Conservation (phyloP, 2,113 vertebrate species). For the Galemys pyrenaicus region DNA sequence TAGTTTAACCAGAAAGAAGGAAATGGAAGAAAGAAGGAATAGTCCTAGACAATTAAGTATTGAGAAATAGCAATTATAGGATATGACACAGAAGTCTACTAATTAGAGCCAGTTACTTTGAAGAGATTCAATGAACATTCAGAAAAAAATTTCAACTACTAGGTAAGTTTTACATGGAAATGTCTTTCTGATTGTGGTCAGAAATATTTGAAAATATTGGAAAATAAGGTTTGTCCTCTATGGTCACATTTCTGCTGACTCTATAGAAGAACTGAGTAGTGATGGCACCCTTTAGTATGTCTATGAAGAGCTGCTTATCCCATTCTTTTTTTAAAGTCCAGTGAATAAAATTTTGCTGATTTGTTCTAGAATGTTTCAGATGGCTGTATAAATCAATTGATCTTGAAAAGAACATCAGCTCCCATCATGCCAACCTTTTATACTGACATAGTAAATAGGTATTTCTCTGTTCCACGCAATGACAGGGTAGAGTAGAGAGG, state of each 20-base stretch:
- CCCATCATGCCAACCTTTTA: neutral
- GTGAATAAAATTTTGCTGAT: neutral
- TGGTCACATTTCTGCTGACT: neutral
- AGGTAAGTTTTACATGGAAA: neutral
- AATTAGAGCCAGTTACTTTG: neutral
- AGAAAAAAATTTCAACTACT: neutral
- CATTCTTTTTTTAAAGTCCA: neutral
- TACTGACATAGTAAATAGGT: neutral
- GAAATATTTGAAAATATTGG: neutral
- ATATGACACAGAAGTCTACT: neutral
- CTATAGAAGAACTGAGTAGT: neutral
- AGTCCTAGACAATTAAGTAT: neutral
- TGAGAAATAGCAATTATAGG: neutral
- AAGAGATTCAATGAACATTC: neutral
- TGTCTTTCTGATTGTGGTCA: neutral
- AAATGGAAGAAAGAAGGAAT: neutral
- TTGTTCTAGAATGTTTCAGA: neutral
- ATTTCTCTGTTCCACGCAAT: neutral
- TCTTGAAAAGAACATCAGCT: neutral
- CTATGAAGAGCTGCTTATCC: rapidly evolving
- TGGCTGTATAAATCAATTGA: neutral
- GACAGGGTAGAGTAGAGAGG: neutral
- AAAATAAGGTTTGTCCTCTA: neutral
- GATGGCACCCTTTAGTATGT: neutral
- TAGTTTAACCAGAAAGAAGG: neutral